Base-by-base conservation (phyloP, 2,888 invertebrate species). In the Laspeyria flexula region DNA sequence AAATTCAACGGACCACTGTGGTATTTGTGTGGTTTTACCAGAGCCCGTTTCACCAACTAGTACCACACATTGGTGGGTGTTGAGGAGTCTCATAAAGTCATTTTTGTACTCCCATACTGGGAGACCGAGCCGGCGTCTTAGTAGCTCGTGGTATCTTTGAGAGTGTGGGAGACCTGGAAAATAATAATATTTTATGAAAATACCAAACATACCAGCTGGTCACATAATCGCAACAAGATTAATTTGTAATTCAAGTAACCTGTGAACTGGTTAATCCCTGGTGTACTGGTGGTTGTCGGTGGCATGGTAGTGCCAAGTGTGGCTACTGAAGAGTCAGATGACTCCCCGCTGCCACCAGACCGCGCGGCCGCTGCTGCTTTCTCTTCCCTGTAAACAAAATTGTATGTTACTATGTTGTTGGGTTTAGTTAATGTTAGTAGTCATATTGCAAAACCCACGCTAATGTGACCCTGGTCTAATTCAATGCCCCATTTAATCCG, bases 1-100 rank as follows among this genome's bases (percentile, higher is more conserved):
- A 16, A 91, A 92, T 54, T 92, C 91, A 0, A 92, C 92, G 0
- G 88, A 90, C 92, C 92, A 92, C 54, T 92, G 99, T 0, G 99
- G 99, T 74, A 99, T 99, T 92, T 99, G 99, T 9, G 99, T 99
- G 0, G 99, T 99, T 93, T 99, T 99, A 0, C 99, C 99, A 1
- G 99, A 99, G n/a, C 99, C 99, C 0, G 99, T 99, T 84, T 99
- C 99, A 70, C 99, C 99, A 2, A 99, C 99, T 0, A 99, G 92
- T 1, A 99, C 99, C 18, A 99, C 97, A 60, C 97, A 97, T 79
- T 99, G 99, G 86, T 99, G 96, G 46, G 97, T 96, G 60, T 95
- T 95, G n/a, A 99, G 92, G 30, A 98, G 93, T 71, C 98, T 95
- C 96, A 98, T 97, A 85, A 99, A 99, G 86, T 99, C 98, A 0